Percentiles rank a stretch among this genome's conserved stretches.
These are phyloP conservation scores for Odocoileus hemionus DNA, from an alignment of 2,113 vertebrate genomes.

Conservation along the genomic window DNA sequence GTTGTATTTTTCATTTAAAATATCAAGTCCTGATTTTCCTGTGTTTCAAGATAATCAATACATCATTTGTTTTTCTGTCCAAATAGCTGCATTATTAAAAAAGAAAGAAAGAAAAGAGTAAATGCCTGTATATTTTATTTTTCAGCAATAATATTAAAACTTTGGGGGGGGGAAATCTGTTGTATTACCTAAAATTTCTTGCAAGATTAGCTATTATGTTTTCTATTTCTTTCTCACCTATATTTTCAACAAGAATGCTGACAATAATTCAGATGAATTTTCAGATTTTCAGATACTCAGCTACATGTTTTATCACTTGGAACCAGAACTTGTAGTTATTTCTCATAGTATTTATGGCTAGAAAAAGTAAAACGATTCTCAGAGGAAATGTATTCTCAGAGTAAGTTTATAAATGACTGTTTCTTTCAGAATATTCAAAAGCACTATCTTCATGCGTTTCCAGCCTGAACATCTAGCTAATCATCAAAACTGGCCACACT, in stretches of 20 bases:
- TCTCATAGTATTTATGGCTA: background rate
- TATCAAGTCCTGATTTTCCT: background rate
- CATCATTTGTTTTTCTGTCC: background rate
- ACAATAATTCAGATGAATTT: background rate
- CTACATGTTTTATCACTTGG: background rate
- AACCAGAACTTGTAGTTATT: background rate
- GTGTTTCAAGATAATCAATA: background rate
- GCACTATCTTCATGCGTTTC: background rate
- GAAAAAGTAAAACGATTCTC: background rate
- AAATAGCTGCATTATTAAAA: background rate
- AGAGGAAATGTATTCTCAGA: background rate
- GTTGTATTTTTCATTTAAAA: background rate
- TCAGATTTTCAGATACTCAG: background rate
- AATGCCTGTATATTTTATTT: background rate
- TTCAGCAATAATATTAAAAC: background rate
- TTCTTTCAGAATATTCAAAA: background rate
- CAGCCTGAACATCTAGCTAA: background rate
- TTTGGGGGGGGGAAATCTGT: rapidly evolving
- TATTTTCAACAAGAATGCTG: background rate
- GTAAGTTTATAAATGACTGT: background rate
- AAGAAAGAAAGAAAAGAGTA: background rate
- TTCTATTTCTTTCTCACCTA: background rate
- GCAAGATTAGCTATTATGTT: background rate
- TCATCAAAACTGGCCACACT: background rate
- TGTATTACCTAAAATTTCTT: background rate